phyloP scores from a whole-genome alignment of 2,797 vertebrate genomes.

The Pelodytes ibericus region DNA sequence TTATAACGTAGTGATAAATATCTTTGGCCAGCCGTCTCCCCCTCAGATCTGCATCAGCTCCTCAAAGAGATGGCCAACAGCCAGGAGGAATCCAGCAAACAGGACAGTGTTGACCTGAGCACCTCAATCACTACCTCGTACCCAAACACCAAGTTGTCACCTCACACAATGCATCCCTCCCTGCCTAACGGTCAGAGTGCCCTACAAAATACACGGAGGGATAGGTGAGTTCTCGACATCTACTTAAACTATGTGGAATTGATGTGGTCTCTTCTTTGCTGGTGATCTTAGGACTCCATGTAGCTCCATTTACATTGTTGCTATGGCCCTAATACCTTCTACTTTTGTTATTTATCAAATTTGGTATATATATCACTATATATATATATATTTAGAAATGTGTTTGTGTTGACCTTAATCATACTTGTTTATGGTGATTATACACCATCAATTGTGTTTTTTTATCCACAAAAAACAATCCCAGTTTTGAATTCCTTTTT shows the following conservation, averaged over 20 bases:
- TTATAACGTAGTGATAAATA: too few species aligned
- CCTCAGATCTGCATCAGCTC: slow-evolving; percentile 97
- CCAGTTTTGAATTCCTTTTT: too few species aligned
- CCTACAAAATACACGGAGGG: slow-evolving; percentile 94
- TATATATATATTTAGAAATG: too few species aligned
- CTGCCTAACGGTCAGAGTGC: slow-evolving; percentile 93
- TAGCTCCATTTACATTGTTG: too few species aligned
- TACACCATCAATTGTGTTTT: too few species aligned
- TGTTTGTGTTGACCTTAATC: too few species aligned
- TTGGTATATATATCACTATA: too few species aligned
- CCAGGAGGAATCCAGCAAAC: slow-evolving; percentile 91
- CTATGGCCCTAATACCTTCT: too few species aligned
- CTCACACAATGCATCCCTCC: slow-evolving; percentile 90
- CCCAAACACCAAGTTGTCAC: slow-evolving; percentile 89
- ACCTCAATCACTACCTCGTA: slow-evolving; percentile 98
- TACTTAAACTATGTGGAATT: not conserved
- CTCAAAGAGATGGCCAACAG: slow-evolving; percentile 94
- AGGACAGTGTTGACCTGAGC: slow-evolving; percentile 95
- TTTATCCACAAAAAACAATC: too few species aligned
- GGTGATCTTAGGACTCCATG: too few species aligned
- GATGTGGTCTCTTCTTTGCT: not conserved
- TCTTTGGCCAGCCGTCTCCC: slow-evolving; percentile 85
- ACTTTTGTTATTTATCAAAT: too few species aligned
- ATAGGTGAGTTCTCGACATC: slow-evolving; percentile 79
- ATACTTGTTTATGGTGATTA: too few species aligned